Evolutionary conservation across 2,797 vertebrate genomes (phyloP).

Genomic region (Vireo griseus): DNA sequence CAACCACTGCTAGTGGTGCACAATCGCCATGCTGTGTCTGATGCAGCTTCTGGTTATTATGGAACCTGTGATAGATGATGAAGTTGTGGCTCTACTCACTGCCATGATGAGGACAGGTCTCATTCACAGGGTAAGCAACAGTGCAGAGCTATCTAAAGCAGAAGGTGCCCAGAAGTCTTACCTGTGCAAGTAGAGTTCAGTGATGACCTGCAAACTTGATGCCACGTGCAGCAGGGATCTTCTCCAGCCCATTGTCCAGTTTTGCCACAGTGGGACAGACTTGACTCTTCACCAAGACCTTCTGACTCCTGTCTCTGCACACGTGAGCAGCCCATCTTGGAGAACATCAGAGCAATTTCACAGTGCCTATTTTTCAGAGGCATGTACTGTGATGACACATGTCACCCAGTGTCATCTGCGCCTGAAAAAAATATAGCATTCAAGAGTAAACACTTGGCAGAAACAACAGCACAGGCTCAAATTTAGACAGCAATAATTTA

Average conservation of each 20-base stretch:
- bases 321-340: rapidly evolving
- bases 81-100: background rate
- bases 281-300: background rate
- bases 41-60: background rate
- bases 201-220: rapidly evolving
- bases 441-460: constrained; percentile 25
- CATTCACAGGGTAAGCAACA: rapidly evolving
- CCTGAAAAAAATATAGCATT: constrained; percentile 27
- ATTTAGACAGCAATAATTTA: constrained; percentile 43
- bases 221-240: background rate
- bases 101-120: background rate
- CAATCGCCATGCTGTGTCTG: rapidly evolving
- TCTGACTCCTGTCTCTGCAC: background rate
- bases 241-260: background rate
- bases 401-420: background rate
- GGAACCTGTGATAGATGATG: background rate
- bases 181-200: background rate
- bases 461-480: background rate
- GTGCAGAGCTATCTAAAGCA: background rate
- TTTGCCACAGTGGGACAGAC: background rate
- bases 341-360: background rate
- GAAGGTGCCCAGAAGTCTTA: background rate
- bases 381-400: background rate
- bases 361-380: background rate
- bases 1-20: background rate